Evolutionary conservation across 2,888 invertebrate species (phyloP), one percentile per base, ranked within the genome.

Genomic region (Subacronicta megacephala): DNA sequence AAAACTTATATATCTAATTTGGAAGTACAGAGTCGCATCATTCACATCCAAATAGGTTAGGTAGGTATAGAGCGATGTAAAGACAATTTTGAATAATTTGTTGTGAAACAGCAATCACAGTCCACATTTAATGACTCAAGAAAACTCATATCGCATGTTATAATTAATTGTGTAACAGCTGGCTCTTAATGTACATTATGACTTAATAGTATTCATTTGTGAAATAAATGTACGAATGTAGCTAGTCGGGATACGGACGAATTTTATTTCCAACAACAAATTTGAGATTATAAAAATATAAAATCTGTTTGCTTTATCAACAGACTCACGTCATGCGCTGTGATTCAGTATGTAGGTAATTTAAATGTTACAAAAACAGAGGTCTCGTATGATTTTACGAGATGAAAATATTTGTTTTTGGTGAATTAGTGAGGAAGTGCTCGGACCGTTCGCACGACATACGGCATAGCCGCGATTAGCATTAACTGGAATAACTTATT

Each of bases 81-180:
- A n/a, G n/a, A n/a, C n/a, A n/a, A n/a, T n/a, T n/a, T 45, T n/a
- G 45, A 42, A 55, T 54, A 52, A 36, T 57, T 40, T 29, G 36
- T 45, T 59, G 26, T 33, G 16, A 41, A 47, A 63, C 10, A 23
- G 38, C 37, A 37, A 68, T 53, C 45, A 56, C 45, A 29, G 43
- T 66, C 23, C 15, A 9, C 23, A 18, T 40, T 43, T 38, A 52
- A 72, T 51, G 52, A 26, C 53, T 62, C 50, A 70, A 72, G 62
- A 66, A 66, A 62, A 66, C 58, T 66, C 52, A 72, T 60, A 56
- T 55, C 42, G 37, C 57, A 43, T 66, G 41, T 56, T 41, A 72
- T 72, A 72, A 70, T 70, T 67, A 72, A 58, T 53, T 53, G 45
- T 57, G 68, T 62, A 72, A 72, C 68, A 67, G 55, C 62, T 72